Conservation (phyloP, 1,140 invertebrate species). For the Monochamus saltuarius region DNA sequence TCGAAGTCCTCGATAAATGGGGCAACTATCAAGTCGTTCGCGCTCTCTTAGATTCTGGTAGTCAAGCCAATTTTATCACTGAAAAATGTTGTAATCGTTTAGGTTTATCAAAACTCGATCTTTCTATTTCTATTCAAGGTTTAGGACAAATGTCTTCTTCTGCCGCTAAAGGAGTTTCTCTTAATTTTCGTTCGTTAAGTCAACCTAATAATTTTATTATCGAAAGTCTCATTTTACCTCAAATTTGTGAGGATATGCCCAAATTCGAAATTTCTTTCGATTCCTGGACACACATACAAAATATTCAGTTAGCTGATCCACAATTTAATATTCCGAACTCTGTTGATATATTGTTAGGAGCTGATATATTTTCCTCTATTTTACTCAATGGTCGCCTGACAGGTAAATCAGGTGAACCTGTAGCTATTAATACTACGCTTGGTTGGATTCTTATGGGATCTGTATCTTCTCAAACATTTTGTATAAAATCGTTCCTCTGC, state of each 20-base stretch:
- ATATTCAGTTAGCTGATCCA: slow-evolving; percentile 13
- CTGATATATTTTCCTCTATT: slow-evolving; percentile 14
- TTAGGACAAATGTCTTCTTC: background rate
- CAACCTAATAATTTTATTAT: background rate
- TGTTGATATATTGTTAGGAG: slow-evolving; percentile 13
- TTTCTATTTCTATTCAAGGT: background rate
- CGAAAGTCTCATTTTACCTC: background rate
- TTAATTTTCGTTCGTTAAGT: background rate
- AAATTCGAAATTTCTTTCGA: background rate
- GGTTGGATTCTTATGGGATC: slow-evolving; percentile 16
- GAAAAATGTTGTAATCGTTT: slow-evolving; percentile 13
- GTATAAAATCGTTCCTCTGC: background rate
- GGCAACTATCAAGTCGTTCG: slow-evolving; percentile 1
- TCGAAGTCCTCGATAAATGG: slow-evolving; percentile 10
- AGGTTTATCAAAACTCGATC: background rate
- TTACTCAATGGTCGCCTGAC: background rate
- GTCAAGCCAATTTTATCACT: slow-evolving; percentile 13
- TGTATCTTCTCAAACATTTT: background rate
- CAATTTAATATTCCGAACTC: background rate
- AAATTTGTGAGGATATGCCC: slow-evolving; percentile 6
- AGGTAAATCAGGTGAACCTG: background rate
- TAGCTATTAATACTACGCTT: slow-evolving; percentile 11
- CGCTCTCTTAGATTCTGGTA: slow-evolving; percentile 4
- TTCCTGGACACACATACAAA: background rate
- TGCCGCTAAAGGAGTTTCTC: background rate